Evolutionary conservation across 2,113 vertebrate genomes (phyloP).

Genomic region (Clinocottus analis): DNA sequence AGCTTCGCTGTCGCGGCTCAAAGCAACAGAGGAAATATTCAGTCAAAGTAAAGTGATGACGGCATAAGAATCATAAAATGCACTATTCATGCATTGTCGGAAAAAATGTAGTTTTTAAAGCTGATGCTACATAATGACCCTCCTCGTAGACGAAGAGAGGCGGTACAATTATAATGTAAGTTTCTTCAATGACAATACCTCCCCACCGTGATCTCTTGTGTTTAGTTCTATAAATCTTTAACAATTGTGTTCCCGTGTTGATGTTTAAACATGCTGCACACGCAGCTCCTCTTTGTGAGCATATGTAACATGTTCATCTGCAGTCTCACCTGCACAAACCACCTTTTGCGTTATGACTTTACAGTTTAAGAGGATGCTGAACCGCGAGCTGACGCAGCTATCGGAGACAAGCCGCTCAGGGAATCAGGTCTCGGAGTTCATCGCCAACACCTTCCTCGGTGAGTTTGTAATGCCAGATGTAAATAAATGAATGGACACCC

Average conservation of each 20-base stretch:
- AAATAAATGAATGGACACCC: neutral
- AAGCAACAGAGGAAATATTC: too few species aligned
- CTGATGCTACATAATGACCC: neutral
- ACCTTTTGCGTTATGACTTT: slow-evolving; percentile 10
- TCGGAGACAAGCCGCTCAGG: slow-evolving; percentile 94
- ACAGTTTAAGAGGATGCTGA: slow-evolving; percentile 96
- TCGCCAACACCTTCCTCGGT: slow-evolving; percentile 91
- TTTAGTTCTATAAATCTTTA: neutral
- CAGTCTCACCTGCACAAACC: neutral
- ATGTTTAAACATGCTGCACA: neutral
- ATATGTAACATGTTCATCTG: neutral
- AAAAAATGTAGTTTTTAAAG: too few species aligned
- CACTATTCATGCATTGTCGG: too few species aligned
- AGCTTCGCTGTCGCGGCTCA: too few species aligned
- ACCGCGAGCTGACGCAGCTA: slow-evolving; percentile 90
- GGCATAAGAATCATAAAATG: too few species aligned
- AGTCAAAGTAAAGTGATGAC: too few species aligned
- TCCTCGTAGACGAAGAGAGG: neutral
- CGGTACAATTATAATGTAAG: neutral
- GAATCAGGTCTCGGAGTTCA: slow-evolving; percentile 95
- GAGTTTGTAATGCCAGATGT: slow-evolving; percentile 59
- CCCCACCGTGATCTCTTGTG: neutral
- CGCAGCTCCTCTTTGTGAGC: neutral
- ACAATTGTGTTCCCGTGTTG: neutral
- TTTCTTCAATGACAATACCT: neutral